phyloP scores from a whole-genome alignment of 2,888 invertebrate genomes.

The Drosophila villosipedis region DNA sequence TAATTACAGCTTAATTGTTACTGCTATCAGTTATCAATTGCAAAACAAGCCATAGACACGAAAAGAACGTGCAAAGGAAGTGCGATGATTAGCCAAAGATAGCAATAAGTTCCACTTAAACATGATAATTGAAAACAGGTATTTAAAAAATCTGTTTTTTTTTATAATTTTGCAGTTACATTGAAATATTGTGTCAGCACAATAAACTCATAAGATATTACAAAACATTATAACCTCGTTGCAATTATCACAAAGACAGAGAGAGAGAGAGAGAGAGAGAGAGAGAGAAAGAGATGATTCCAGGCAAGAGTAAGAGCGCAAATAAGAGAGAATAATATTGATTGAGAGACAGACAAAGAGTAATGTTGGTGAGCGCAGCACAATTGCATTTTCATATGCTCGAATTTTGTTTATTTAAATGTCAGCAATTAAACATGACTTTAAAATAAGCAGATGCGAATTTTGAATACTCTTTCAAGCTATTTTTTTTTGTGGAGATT shows the following conservation, averaged over 20 bases:
- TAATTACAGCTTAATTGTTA: constrained; percentile 60
- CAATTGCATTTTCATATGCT: constrained; percentile 56
- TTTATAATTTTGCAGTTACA: constrained; percentile 25
- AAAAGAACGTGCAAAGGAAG: constrained; percentile 44
- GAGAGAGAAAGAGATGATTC: constrained; percentile 23
- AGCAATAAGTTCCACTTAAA: constrained; percentile 7
- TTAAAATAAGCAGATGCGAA: background rate
- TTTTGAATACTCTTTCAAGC: constrained; percentile 27
- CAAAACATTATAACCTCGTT: constrained; percentile 69
- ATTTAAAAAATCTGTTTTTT: constrained; percentile 2
- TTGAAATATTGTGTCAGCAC: constrained; percentile 41
- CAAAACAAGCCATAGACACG: constrained; percentile 36
- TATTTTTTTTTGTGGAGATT: background rate
- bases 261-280: background rate
- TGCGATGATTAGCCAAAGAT: constrained; percentile 20
- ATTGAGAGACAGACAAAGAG: background rate
- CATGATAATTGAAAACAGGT: constrained; percentile 5
- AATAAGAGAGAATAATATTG: constrained; percentile 1
- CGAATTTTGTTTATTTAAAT: constrained; percentile 49
- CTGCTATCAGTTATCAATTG: constrained; percentile 25
- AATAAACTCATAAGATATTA: constrained; percentile 65
- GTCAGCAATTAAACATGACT: constrained; percentile 47
- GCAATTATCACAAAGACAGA: constrained; percentile 47
- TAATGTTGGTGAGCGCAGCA: constrained; percentile 15
- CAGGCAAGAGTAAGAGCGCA: constrained; percentile 20